Evolutionary conservation across 2,797 vertebrate genomes (phyloP), one percentile per base, ranked within the genome.

Genomic region (Xenentodon cancila): DNA sequence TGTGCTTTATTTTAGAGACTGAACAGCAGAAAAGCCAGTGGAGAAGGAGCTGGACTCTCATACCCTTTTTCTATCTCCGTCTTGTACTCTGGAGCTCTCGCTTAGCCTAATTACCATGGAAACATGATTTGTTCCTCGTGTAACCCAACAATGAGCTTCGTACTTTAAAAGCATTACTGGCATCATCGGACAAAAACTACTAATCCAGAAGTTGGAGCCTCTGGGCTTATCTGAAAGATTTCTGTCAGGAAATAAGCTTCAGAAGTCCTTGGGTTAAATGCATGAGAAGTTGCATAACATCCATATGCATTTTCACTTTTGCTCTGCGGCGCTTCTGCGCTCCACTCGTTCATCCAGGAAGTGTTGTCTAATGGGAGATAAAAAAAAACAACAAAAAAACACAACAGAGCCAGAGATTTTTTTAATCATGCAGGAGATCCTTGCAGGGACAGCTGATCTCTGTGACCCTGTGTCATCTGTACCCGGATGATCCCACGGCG

Each of bases 391-490:
- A n/a, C n/a, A n/a, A n/a, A n/a, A n/a, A n/a, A n/a, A n/a, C n/a
- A n/a, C n/a, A n/a, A n/a, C n/a, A n/a, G 52, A 58, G 43, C 60
- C 43, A 56, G 59, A 53, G 44, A 30, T 44, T 25, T 71, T 32
- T 25, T 42, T 19, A 59, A 45, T 81, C 68, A 78, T 77, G 53
- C 73, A 83, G 70, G 59, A 73, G 49, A 60, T 19, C 65, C 30
- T 6, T 74, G 82, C 73, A 63, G 74, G 77, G 62, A 0, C n/a
- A 15, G 2, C 19, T 7, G 0, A 27, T 34, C 45, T 13, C 9
- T 37, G 44, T 25, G 21, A 49, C 5, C 47, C 21, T 48, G 6
- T 21, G 9, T 7, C 42, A 22, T 21, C 13, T 17, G n/a, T 18
- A 22, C 40, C 21, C 5, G 16, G 48, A 12, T 16, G 66, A 50